Evolutionary conservation across 1,140 invertebrate genomes (phyloP), one percentile per base, ranked within the genome.

Genomic region (Aethina tumida): DNA sequence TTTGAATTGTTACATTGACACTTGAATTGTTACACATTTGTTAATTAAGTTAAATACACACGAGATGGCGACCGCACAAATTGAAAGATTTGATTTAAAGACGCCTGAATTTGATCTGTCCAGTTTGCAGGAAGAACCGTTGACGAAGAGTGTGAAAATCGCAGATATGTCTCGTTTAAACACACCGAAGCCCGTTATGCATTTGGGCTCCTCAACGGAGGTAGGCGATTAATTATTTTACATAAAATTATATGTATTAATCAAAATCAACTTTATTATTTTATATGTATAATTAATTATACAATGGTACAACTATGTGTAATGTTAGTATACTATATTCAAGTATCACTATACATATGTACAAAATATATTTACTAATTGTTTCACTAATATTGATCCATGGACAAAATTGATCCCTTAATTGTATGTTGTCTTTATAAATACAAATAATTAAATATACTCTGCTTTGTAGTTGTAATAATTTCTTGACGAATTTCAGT

Each of bases 141-240:
- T 16, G 18, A 33, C n/a, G 10, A 33, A 34, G 9, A 47, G 12
- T 21, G 25, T 36, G 16, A 41, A 26, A 41, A 46, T 41, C 3
- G 8, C 45, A 13, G 48, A 53, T 31, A 43, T 50, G 45, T 24
- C 45, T 3, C 28, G 52, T 25, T 27, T 55, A 17, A 44, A 50
- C 5, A 55, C 52, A 1, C 52, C 50, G 4, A 55, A 55, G 27
- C 50, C 52, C 3, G 39, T 55, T 16, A 41, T 55, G 31, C 42
- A 52, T 43, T 41, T 55, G 19, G 47, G 45, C 32, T 42, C 52
- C 10, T 45, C 52, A 16, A 52, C 50, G n/a, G 52, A 55, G 45
- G 52, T 52, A 43, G 26, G 28, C 19, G 16, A 2, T n/a, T n/a
- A n/a, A n/a, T n/a, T n/a, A n/a, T 27, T n/a, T 12, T 29, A 1